Percentiles rank a stretch among this genome's conserved stretches.
Evolutionary conservation across 2,797 vertebrate genomes (phyloP).

Genomic region (Rhadinocentrus ornatus): DNA sequence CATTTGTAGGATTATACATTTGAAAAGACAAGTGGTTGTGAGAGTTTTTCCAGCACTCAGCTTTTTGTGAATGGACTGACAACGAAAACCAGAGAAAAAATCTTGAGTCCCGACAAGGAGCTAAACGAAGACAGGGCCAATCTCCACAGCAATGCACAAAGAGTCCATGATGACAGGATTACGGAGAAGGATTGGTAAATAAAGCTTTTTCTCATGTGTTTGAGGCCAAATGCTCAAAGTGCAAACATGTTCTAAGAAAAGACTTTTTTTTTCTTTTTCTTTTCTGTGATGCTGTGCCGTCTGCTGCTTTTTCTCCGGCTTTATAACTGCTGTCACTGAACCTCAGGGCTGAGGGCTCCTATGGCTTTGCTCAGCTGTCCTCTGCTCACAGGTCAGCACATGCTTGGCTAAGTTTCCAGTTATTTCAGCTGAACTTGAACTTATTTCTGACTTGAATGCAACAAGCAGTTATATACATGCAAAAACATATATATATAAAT

Average conservation of each 20-base stretch:
- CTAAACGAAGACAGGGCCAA: conserved; percentile 21
- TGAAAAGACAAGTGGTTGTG: conserved; percentile 61
- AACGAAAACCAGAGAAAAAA: conserved; percentile 33
- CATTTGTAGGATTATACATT: conserved; percentile 76
- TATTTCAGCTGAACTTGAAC: conserved; percentile 7
- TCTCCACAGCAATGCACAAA: conserved; percentile 25
- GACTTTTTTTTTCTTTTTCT: not conserved
- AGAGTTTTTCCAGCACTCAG: conserved; percentile 43
- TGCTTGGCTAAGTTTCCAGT: conserved; percentile 11
- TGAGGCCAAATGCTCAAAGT: not conserved
- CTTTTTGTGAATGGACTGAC: conserved; percentile 36
- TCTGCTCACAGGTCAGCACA: conserved; percentile 81
- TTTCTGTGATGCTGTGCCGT: conserved; percentile 32
- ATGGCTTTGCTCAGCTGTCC: conserved; percentile 76
- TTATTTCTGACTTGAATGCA: not conserved
- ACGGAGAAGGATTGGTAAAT: conserved; percentile 70
- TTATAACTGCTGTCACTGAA: conserved; percentile 53
- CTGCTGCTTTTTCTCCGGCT: conserved; percentile 36
- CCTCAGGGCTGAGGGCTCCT: conserved; percentile 76
- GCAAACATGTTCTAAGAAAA: not conserved
- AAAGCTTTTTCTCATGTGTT: not conserved
- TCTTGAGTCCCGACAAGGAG: conserved; percentile 22
- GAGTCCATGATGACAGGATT: conserved; percentile 53
- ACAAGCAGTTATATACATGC: not conserved
- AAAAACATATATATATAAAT: not conserved